Percentiles rank a stretch among this genome's conserved stretches.
Evolutionary conservation across 2,888 invertebrate species (phyloP).

Genomic region (Pheosia gnoma): DNA sequence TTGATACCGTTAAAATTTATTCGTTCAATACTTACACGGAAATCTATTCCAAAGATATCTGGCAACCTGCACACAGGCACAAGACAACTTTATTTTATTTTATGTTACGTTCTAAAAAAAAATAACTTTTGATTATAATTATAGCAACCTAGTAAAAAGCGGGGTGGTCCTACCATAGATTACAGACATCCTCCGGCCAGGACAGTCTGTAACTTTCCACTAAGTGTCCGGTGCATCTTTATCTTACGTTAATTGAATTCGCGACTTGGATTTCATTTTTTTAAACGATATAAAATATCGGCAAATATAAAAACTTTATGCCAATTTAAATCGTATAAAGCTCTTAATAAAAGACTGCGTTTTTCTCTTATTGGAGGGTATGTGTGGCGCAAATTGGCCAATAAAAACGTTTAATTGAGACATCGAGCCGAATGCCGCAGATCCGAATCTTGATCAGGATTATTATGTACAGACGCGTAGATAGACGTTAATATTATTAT

Average conservation of each 20-base stretch:
- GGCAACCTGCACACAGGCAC: no score
- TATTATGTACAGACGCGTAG: conserved; percentile 40
- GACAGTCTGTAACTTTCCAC: background rate
- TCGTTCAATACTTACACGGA: conserved; percentile 3
- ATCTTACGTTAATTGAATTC: background rate
- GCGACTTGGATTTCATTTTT: background rate
- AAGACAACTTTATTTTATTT: no score
- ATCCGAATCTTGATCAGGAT: conserved; percentile 54
- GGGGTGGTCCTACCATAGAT: background rate
- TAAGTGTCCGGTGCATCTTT: background rate
- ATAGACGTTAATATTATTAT: conserved; percentile 27
- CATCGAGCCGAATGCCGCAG: conserved; percentile 58
- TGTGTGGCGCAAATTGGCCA: conserved; percentile 58
- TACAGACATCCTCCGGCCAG: background rate
- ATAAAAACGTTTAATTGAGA: conserved; percentile 74
- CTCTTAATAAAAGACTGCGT: conserved; percentile 17
- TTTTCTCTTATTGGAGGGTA: conserved; percentile 26
- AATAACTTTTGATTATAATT: background rate
- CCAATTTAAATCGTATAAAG: conserved; percentile 35
- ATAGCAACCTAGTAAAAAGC: background rate
- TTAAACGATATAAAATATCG: background rate
- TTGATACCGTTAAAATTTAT: conserved; percentile 30
- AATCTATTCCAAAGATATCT: background rate
- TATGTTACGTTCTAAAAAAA: background rate
- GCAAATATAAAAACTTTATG: conserved; percentile 17